Percentiles rank a stretch among this genome's conserved stretches.
phyloP scores from a whole-genome alignment of 2,113 vertebrate species.

The Raja brachyura region DNA sequence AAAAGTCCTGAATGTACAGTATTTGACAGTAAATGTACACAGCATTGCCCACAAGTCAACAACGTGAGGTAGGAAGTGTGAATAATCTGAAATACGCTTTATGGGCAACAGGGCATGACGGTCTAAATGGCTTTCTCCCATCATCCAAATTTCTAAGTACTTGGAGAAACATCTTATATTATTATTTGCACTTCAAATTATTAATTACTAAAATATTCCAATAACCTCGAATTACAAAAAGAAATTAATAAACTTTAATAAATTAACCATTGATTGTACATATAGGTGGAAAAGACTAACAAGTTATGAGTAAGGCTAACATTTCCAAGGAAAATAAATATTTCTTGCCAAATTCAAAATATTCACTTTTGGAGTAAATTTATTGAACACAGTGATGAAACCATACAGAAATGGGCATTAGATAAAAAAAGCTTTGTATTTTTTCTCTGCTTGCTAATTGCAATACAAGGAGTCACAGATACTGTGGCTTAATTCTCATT shows the following conservation, averaged over 20 bases:
- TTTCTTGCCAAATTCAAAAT: slow-evolving; percentile 14
- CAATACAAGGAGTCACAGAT: slow-evolving; percentile 56
- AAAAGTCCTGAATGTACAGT: too few species aligned
- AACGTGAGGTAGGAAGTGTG: too few species aligned
- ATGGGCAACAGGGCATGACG: too few species aligned
- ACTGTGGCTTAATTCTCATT: slow-evolving; percentile 52
- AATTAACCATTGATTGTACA: not conserved
- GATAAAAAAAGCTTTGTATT: not conserved
- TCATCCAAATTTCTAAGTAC: too few species aligned
- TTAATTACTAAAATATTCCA: slow-evolving; percentile 8
- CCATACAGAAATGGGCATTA: not conserved
- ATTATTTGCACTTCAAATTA: too few species aligned
- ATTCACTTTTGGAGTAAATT: slow-evolving; percentile 25
- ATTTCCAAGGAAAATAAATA: not conserved
- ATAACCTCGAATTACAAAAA: not conserved
- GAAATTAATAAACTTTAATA: not conserved
- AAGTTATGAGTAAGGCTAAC: not conserved
- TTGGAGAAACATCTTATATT: too few species aligned
- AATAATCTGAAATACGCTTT: too few species aligned
- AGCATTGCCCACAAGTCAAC: too few species aligned
- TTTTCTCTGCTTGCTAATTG: not conserved
- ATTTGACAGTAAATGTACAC: too few species aligned
- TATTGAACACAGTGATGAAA: slow-evolving; percentile 22
- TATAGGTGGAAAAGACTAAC: not conserved
- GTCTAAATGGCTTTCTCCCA: too few species aligned